Percentiles rank a stretch among this genome's conserved stretches.
Conservation (phyloP, 2,888 invertebrate species). For the Entomobrya proxima region DNA sequence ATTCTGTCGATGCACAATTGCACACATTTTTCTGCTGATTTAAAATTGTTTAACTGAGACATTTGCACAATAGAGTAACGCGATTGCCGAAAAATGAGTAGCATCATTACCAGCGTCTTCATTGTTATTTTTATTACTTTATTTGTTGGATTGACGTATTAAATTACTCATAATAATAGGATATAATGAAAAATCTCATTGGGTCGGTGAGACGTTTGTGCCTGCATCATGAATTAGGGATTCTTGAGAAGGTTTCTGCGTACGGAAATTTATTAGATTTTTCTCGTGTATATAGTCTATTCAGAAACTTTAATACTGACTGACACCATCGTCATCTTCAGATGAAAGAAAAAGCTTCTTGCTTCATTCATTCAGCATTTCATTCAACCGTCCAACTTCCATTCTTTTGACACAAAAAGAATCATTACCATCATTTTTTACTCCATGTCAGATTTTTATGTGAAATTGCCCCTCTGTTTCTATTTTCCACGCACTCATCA, state of each 20-base stretch:
- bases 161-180: conserved; percentile 41
- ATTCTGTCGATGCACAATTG: neutral
- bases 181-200: conserved; percentile 48
- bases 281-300: neutral
- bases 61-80: conserved; percentile 7
- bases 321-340: neutral
- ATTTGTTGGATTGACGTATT: conserved; percentile 47
- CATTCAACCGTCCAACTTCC: conserved; percentile 37
- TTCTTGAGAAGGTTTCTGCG: neutral
- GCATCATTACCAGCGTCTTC: conserved; percentile 21
- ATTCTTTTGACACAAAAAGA: conserved; percentile 46
- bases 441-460: conserved; percentile 50
- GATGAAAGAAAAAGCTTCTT: conserved; percentile 16
- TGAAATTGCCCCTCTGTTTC: conserved; percentile 33
- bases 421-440: conserved; percentile 55
- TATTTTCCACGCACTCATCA: conserved; percentile 35
- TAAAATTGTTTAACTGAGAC: conserved; percentile 10
- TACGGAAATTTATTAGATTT: neutral
- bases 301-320: neutral
- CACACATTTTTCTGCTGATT: conserved; percentile 26
- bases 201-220: neutral
- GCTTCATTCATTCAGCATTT: conserved; percentile 23
- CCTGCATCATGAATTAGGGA: neutral
- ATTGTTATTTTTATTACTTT: conserved; percentile 44
- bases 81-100: conserved; percentile 3